Evolutionary conservation across 2,113 vertebrate genomes (phyloP).

Genomic region (Campylomormyrus tamandua): DNA sequence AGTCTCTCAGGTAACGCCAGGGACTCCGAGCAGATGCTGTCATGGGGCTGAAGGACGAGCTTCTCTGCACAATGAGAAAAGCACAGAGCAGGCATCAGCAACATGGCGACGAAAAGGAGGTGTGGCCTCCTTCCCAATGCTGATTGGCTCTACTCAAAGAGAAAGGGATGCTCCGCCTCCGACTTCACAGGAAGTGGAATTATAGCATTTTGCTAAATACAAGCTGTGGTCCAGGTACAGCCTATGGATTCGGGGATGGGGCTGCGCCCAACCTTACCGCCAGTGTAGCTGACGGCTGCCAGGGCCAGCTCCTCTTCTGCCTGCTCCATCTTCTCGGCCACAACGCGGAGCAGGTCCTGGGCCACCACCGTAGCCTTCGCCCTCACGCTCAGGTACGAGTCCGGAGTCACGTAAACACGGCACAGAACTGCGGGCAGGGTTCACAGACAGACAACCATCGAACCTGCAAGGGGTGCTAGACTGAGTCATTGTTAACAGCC

Average conservation of each 20-base stretch:
- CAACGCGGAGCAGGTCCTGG: conserved; percentile 76
- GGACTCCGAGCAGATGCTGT: conserved; percentile 74
- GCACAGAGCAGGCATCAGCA: neutral
- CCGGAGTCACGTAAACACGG: conserved; percentile 79
- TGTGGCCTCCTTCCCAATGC: neutral
- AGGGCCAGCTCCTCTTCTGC: conserved; percentile 73
- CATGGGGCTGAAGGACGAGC: conserved; percentile 75
- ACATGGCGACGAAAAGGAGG: neutral
- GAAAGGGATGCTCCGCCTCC: neutral
- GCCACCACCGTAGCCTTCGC: conserved; percentile 64
- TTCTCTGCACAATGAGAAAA: conserved; percentile 65
- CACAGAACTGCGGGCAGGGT: conserved; percentile 71
- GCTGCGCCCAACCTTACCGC: conserved; percentile 60
- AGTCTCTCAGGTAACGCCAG: conserved; percentile 73
- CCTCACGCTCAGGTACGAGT: conserved; percentile 87
- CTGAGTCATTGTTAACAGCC: neutral
- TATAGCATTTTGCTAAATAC: neutral
- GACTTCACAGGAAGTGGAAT: neutral
- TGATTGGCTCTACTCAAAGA: neutral
- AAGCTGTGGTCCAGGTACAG: neutral
- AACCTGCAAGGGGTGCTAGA: neutral
- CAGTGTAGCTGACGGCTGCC: conserved; percentile 72
- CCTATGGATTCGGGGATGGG: neutral
- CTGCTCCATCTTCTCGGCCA: conserved; percentile 82
- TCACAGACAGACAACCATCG: neutral